Conservation (phyloP, 2,797 vertebrate species). For the Bryconaethiops microstoma region DNA sequence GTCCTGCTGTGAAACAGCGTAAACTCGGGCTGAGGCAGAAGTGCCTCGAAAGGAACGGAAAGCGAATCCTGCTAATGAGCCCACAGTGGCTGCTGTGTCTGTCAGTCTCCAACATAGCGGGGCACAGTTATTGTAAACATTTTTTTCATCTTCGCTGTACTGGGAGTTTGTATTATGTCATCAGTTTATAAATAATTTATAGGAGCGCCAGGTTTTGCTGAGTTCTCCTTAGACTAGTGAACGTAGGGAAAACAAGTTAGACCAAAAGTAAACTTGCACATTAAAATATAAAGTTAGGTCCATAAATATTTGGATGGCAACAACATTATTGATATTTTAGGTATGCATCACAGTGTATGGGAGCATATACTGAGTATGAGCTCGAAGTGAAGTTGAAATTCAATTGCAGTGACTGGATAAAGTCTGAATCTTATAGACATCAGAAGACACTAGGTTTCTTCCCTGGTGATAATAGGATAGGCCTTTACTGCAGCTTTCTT, state of each 20-base stretch:
- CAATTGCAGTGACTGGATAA: no score
- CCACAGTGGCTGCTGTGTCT: background rate
- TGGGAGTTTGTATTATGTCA: constrained; percentile 3
- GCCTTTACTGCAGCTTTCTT: no score
- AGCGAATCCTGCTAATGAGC: background rate
- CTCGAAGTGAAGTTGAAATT: no score
- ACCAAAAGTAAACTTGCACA: background rate
- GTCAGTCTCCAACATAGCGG: background rate
- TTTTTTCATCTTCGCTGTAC: background rate
- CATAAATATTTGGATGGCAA: no score
- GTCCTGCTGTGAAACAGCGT: background rate
- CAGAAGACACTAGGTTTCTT: no score
- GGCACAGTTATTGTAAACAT: background rate
- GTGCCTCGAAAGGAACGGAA: background rate
- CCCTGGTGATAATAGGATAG: no score
- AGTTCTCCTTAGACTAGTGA: background rate
- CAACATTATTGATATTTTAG: no score
- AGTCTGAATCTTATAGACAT: no score
- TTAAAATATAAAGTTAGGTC: no score
- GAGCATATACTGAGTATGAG: no score
- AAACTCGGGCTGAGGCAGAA: background rate
- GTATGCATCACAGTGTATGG: no score
- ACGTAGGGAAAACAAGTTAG: background rate
- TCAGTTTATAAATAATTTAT: background rate
- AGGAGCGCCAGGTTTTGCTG: background rate